These are phyloP conservation scores for Quadriops clusia DNA, from an alignment of 2,888 invertebrate genomes.

Conservation along the genomic window DNA sequence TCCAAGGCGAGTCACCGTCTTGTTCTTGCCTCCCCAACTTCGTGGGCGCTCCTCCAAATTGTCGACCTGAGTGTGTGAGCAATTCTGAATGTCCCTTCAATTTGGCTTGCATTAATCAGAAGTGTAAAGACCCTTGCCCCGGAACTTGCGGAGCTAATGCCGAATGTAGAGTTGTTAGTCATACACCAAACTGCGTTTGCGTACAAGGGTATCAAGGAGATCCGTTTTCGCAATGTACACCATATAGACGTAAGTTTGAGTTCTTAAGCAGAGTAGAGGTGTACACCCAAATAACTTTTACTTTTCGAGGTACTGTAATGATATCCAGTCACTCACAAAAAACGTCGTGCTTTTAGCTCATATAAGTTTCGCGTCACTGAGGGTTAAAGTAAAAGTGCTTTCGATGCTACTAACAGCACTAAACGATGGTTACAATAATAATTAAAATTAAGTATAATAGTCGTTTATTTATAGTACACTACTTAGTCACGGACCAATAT, in stretches of 20 bases:
- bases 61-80: slow-evolving; percentile 65
- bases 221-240: slow-evolving; percentile 41
- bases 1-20: slow-evolving; percentile 46
- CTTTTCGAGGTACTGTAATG: no score
- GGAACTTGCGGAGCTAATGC: slow-evolving; percentile 45
- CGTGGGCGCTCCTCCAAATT: slow-evolving; percentile 60
- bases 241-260: slow-evolving; percentile 15
- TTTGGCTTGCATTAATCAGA: slow-evolving; percentile 61
- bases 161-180: slow-evolving; percentile 44
- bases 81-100: slow-evolving; percentile 59
- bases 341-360: no score
- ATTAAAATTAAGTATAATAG: no score
- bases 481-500: no score
- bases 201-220: slow-evolving; percentile 43
- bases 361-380: no score
- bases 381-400: no score
- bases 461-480: no score
- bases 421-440: no score
- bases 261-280: no score
- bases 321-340: no score
- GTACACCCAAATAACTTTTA: no score
- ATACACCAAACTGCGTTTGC: slow-evolving; percentile 48
- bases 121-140: slow-evolving; percentile 58
- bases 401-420: no score
- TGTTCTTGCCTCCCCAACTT: slow-evolving; percentile 63